Base-by-base conservation (phyloP, 92 coral and sea anemone species). In the Plumapathes pennacea region DNA sequence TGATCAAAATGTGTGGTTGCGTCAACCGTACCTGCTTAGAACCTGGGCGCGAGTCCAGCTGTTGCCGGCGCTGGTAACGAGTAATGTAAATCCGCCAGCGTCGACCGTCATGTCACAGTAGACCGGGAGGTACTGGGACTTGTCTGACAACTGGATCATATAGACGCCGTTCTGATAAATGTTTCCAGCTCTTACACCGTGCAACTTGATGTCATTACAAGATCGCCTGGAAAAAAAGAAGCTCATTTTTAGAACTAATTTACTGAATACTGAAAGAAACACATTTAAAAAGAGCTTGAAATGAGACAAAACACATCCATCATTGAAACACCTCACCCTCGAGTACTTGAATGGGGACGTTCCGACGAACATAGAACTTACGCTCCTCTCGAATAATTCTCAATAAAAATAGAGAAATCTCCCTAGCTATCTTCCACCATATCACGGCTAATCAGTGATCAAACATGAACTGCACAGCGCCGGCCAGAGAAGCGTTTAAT, bases 31-130 rank as follows among this genome's bases (percentile, higher is more conserved):
- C 84, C 84, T 78, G 5, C 54, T 62, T 10, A 78, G 85, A 22
- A 78, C 85, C 32, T 78, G 79, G 9, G 31, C 68, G 23, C 79
- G 66, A 13, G 72, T 70, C 85, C 85, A 78, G 54, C 49, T 62
- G 29, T 66, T 73, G 20, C 70, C 57, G 24, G 78, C 78, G 38
- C 85, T 78, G 46, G 85, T 71, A 21, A 78, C 74, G 19, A 78
- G 17, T 46, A 78, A 38, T 5, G 85, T 78, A 32, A 43, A 78
- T 5, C 78, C 85, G 12, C 85, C 85, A n/a, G 20, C 58, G 29
- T 70, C 79, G 43, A 78, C 61, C 49, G 72, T 61, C 85, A 78
- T 78, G 43, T 78, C 85, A 21, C 85, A 78, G 36, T 38, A 78
- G 14, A 78, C 78, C 5, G 85, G 85, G 33, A 78, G 78, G 58